Evolutionary conservation across 2,888 invertebrate species (phyloP), one percentile per base, ranked within the genome.

Genomic region (Lepidocyrtinus sp.): DNA sequence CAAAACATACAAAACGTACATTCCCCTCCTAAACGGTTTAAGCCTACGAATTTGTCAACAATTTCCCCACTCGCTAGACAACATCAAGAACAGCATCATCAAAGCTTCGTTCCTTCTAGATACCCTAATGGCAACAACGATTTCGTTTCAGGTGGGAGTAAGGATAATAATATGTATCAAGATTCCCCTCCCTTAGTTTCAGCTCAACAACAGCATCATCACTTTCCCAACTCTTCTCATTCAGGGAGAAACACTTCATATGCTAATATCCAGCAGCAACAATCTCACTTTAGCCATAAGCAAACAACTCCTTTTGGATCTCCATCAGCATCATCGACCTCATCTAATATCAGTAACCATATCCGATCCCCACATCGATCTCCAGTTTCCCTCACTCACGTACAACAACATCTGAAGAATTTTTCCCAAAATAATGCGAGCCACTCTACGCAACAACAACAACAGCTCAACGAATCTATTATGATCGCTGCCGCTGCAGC

Each of bases 21-120:
- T 17, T 72, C 77, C 0, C 68, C 78, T 25, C 73, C 78, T 3
- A 78, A 78, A 21, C 45, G 78, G 19, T 78, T 72, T 9, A 73
- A 73, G 63, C 12, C 73, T 2, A 22, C 65, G 1, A 27, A 3
- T 17, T 0, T 71, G 9, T 59, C 77, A 27, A 12, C 70, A 61
- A 71, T 22, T 62, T 61, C 67, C 17, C 7, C 22, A n/a, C 1
- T 71, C 12, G 1, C 22, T 17, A 46, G 25, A 19, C 64, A 63
- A 9, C 68, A 68, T 1, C 22, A 45, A 17, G 46, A 61, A 19
- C 45, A 1, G 5, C 67, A 67, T 24, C 67, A 67, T 15, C 67
- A 67, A n/a, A 17, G 36, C 36, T 36, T 36, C 36, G 12, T 36
- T 36, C 12, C 36, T 5, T 36, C 36, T 36, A 36, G 36, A 36